Conservation (phyloP, 2,888 invertebrate genomes). For the Dioctria rufipes region DNA sequence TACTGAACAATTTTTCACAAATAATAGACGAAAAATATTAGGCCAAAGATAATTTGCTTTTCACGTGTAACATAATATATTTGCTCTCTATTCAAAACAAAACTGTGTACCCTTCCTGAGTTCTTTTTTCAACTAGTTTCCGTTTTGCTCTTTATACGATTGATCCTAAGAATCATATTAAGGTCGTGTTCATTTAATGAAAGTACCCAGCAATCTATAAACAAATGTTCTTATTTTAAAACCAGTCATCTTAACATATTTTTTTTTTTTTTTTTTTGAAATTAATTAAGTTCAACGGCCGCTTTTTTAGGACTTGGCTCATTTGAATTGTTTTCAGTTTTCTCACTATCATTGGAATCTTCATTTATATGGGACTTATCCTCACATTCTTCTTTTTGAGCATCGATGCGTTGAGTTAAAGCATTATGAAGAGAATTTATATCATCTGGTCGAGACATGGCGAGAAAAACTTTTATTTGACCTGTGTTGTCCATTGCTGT, state of each 20-base stretch:
- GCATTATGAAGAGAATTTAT: slow-evolving; percentile 77
- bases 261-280: slow-evolving; percentile 24
- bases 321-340: slow-evolving; percentile 60
- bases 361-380: slow-evolving; percentile 65
- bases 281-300: slow-evolving; percentile 59
- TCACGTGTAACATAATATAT: too few species aligned
- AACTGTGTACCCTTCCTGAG: background rate
- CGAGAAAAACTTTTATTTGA: slow-evolving; percentile 88
- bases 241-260: slow-evolving; percentile 6
- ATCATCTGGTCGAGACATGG: slow-evolving; percentile 82
- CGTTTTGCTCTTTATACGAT: too few species aligned
- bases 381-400: slow-evolving; percentile 58
- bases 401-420: slow-evolving; percentile 75
- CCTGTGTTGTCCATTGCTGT: slow-evolving; percentile 89
- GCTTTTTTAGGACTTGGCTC: slow-evolving; percentile 69
- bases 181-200: slow-evolving; percentile 6
- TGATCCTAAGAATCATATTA: background rate
- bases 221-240: slow-evolving; percentile 13
- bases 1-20: too few species aligned
- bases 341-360: slow-evolving; percentile 69
- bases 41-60: too few species aligned
- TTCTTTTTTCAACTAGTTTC: background rate
- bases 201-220: slow-evolving; percentile 7
- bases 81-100: too few species aligned
- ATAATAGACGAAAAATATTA: too few species aligned